These are phyloP conservation scores for Gorsachius magnificus DNA, from an alignment of 2,797 vertebrate genomes.

Conservation along the genomic window DNA sequence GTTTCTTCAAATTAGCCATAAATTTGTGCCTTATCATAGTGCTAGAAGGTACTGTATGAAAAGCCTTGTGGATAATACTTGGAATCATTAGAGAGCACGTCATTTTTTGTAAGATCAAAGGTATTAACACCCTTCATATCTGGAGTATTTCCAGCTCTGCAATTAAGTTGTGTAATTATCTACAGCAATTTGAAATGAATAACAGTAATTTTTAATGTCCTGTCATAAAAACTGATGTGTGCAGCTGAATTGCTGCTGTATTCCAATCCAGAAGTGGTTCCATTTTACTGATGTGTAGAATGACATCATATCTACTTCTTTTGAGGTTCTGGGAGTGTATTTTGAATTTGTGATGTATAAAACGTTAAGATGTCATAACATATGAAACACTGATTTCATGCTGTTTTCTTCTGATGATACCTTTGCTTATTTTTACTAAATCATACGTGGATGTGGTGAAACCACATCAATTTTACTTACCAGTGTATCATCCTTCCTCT, in stretches of 20 bases:
- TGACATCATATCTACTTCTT: background rate
- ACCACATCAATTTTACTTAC: background rate
- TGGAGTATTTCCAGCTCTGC: constrained; percentile 46
- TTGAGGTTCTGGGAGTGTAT: background rate
- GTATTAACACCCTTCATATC: constrained; percentile 18
- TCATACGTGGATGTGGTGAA: background rate
- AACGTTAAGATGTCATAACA: background rate
- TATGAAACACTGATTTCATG: background rate
- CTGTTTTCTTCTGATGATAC: background rate
- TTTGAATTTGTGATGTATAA: background rate
- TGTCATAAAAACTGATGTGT: constrained; percentile 29
- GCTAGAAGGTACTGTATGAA: background rate
- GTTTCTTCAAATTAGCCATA: background rate
- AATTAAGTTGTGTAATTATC: constrained; percentile 52
- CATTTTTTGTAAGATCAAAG: background rate
- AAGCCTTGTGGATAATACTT: background rate
- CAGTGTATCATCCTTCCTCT: background rate
- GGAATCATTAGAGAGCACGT: background rate
- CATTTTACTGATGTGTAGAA: background rate
- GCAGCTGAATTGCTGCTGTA: background rate
- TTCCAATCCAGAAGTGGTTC: background rate
- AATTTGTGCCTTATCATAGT: background rate
- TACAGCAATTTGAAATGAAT: constrained; percentile 46
- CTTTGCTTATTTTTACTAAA: background rate
- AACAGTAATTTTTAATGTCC: constrained; percentile 38